Conservation (phyloP, 2,113 vertebrate species). For the Tylochromis polylepis region DNA sequence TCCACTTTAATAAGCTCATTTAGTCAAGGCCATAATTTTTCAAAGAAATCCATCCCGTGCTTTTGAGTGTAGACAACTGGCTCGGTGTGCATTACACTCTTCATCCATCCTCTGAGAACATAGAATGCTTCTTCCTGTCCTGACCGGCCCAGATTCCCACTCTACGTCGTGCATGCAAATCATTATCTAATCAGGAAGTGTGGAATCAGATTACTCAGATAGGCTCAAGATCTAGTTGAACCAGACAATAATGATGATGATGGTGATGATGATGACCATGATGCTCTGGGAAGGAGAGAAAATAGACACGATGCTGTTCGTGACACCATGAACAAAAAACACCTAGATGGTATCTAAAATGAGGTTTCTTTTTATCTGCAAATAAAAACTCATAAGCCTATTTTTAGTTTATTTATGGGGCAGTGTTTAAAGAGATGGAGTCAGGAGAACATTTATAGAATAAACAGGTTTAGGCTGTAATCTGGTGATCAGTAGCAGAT, state of each 20-base stretch:
- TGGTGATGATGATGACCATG: constrained; percentile 35
- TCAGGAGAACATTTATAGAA: not conserved
- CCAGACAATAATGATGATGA: constrained; percentile 30
- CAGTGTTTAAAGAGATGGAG: not conserved
- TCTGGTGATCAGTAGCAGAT: constrained; percentile 9
- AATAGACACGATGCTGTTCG: not conserved
- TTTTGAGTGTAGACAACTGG: not conserved
- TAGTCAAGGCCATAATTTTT: constrained; percentile 7
- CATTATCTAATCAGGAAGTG: constrained; percentile 70
- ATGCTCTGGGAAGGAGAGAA: not conserved
- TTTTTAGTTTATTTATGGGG: constrained; percentile 14
- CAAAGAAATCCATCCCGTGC: not conserved
- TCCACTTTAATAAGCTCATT: constrained; percentile 18
- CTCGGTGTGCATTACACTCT: not conserved
- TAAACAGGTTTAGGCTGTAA: not conserved
- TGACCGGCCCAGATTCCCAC: constrained; percentile 8
- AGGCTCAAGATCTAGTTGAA: constrained; percentile 40
- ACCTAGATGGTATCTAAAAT: not conserved
- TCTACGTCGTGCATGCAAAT: constrained; percentile 55
- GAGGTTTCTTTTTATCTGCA: not conserved
- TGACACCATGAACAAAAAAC: not conserved
- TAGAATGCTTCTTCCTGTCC: constrained; percentile 13
- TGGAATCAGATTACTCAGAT: constrained; percentile 60
- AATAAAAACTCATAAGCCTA: constrained; percentile 2
- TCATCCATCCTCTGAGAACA: not conserved